Base-by-base conservation (phyloP, 2,888 invertebrate genomes). In the Eulithis prunata region DNA sequence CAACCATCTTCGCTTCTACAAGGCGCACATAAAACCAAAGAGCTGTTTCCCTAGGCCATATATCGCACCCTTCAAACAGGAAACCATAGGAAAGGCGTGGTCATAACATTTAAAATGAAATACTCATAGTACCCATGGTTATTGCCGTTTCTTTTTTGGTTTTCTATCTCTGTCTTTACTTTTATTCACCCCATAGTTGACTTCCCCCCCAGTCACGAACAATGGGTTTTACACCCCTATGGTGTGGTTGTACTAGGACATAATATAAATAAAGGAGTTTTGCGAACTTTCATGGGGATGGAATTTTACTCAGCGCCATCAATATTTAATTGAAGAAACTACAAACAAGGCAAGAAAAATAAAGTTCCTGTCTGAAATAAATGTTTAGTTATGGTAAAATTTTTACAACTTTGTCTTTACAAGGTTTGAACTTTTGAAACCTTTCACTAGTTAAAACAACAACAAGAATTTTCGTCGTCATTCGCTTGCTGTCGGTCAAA, bases 181-280 rank as follows among this genome's bases (percentile, higher is more conserved):
- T 55, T 66, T 58, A 59, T 60, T 64, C 54, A 69, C 71, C 72
- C 72, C 69, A 74, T 69, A 61, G 65, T 59, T 65, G 57, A 49
- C 53, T 58, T 61, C 36, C 62, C 43, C 46, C 41, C 66, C 46
- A 13, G 57, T 28, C 36, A 53, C 66, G 67, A 80, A 84, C 84
- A 85, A 87, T 84, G 73, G 77, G 62, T 71, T 77, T 83, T 78
- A 79, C 78, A 87, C 87, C 89, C 89, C 74, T 84, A 87, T 85
- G 85, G 84, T 82, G 82, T 82, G 71, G 61, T 60, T 60, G 78
- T 88, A 91, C 90, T 78, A 90, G 89, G 91, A 75, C 58, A 80
- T 69, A 73, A 90, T 85, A 78, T 82, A 85, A 85, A 85, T 83
- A 80, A 69, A 85, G 75, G 77, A 80, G 82, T 67, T 68, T 60